phyloP scores from a whole-genome alignment of 2,888 invertebrate species.

The Dendrolimus pini region DNA sequence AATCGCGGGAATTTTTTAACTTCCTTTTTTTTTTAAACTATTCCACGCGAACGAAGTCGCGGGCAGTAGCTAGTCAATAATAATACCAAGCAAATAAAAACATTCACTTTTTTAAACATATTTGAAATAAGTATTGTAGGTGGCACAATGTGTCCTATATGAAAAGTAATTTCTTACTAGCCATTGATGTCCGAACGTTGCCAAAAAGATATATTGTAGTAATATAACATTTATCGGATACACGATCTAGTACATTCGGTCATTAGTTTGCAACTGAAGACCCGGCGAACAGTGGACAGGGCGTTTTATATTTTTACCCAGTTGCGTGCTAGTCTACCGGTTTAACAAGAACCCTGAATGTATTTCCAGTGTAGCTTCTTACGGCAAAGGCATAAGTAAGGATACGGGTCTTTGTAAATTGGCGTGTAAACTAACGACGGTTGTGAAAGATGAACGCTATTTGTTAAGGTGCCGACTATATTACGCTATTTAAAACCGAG shows the following conservation, averaged over 20 bases:
- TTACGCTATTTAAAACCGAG: constrained; percentile 10
- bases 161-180: too few relatives aligned
- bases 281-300: constrained; percentile 26
- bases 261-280: constrained; percentile 41
- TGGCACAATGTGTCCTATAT: too few relatives aligned
- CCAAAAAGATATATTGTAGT: too few relatives aligned
- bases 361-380: constrained; percentile 8
- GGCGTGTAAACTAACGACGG: constrained; percentile 43
- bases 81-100: too few relatives aligned
- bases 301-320: constrained; percentile 32
- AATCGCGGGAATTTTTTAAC: too few relatives aligned
- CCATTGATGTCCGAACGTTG: too few relatives aligned
- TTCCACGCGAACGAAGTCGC: too few relatives aligned
- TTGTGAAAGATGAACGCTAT: constrained; percentile 48
- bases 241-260: constrained; percentile 22
- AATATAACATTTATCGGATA: neutral
- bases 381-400: constrained; percentile 6
- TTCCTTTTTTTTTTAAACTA: too few relatives aligned
- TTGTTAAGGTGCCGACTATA: constrained; percentile 32
- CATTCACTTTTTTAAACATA: too few relatives aligned
- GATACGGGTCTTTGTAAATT: constrained; percentile 20
- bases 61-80: too few relatives aligned
- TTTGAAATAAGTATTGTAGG: too few relatives aligned
- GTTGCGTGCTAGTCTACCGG: constrained; percentile 15
- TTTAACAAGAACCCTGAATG: constrained; percentile 17